Evolutionary conservation across 23 tunicate genomes (phyloP), one percentile per base, ranked within the genome.

Genomic region (Halocynthia aurantium): DNA sequence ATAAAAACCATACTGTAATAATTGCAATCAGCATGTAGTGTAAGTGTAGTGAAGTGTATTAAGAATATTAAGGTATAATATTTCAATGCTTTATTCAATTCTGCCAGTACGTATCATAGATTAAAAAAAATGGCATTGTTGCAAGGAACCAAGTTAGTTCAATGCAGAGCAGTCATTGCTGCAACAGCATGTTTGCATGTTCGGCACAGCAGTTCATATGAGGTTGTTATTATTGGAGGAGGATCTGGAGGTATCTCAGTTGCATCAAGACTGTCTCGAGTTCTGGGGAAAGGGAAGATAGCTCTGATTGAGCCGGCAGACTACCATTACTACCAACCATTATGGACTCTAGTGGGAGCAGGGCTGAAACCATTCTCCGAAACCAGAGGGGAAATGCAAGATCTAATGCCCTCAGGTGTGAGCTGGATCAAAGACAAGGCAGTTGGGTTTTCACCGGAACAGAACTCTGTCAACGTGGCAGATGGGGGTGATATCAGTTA

Each of bases 341-440:
- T 93, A 51, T 93, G 98, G 98, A 93, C 98, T 9, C 62, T 93
- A 60, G 98, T 93, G 54, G 98, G 98, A 7, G 98, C 86, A 52
- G 98, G 98, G 15, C 81, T 84, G 8, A 87, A 87, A 80, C 40
- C 93, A n/a, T 51, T 93, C 53, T 80, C 86, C 31, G 51, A 64
- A 1, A 83, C 86, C 50, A 63, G 86, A 65, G 87, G 81, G 57
- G 65, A 81, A 6, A 93, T 84, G 86, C 71, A 76, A 76, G 93
- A 87, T 72, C 86, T 93, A 6, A 87, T 93, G 19, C 98, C 98
- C 72, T 9, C 74, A 8, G 67, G 77, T 55, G 94, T 85, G 10
- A 85, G 77, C 17, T 84, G 89, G 89, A 87, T 93, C 12, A 62
- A 87, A 83, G 70, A 87, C 49, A 79, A 66, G 55, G 87, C 87